Conservation (phyloP, 2,888 invertebrate genomes). For the Falcaria lacertinaria region DNA sequence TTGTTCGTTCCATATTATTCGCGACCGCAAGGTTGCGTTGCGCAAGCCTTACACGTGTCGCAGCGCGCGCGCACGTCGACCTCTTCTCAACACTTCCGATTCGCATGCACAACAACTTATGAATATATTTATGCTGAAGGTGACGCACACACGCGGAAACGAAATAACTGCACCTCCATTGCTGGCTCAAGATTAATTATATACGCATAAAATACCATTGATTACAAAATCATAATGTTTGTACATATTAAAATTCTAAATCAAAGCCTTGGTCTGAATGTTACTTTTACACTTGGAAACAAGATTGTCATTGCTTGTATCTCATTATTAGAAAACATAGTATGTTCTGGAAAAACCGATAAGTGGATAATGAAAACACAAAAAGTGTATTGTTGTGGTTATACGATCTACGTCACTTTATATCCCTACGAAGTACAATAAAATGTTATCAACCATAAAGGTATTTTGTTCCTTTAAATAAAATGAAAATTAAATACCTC, state of each 20-base stretch:
- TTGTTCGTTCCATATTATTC: slow-evolving; percentile 53
- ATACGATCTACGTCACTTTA: no score
- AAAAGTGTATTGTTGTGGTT: no score
- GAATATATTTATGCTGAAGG: slow-evolving; percentile 61
- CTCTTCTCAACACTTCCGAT: slow-evolving; percentile 74
- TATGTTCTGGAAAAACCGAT: background rate
- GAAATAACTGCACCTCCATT: slow-evolving; percentile 18
- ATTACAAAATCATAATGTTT: background rate
- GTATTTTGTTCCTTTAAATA: no score
- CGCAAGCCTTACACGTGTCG: slow-evolving; percentile 70
- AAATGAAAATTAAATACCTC: no score
- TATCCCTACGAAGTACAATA: no score
- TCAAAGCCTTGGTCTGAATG: slow-evolving; percentile 2
- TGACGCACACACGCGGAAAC: slow-evolving; percentile 54
- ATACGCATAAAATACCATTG: background rate
- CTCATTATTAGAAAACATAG: background rate
- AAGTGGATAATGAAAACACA: no score
- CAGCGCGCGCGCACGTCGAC: slow-evolving; percentile 43
- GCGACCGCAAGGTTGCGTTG: slow-evolving; percentile 71
- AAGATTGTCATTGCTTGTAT: background rate
- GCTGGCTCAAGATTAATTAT: slow-evolving; percentile 8
- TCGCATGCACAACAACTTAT: slow-evolving; percentile 61
- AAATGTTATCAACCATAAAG: no score
- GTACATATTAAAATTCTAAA: slow-evolving; percentile 1
- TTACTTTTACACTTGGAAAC: background rate